A percentile compares a stretch with the other conserved stretches of the same genome.
Conservation (phyloP, 2,113 vertebrate species). For the Nothoprocta pentlandii region DNA sequence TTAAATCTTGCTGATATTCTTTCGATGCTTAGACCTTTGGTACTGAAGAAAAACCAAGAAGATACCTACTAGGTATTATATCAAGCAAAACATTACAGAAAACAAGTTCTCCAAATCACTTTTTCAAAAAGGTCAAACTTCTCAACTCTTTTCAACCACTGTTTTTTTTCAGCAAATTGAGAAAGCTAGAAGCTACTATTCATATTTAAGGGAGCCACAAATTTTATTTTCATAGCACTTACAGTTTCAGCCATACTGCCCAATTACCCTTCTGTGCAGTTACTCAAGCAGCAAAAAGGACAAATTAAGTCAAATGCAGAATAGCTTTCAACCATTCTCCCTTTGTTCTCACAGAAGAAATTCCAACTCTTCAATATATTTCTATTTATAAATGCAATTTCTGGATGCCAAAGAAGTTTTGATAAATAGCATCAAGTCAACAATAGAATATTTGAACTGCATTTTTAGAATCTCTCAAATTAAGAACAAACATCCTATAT, state of each 20-base stretch:
- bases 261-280: neutral
- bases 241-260: neutral
- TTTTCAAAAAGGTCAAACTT: neutral
- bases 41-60: neutral
- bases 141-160: neutral
- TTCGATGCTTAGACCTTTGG: neutral
- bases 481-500: slow-evolving; percentile 25
- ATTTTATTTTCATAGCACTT: neutral
- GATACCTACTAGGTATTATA: neutral
- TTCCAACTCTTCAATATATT: neutral
- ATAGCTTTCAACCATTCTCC: neutral
- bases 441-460: neutral
- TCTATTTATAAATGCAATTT: neutral
- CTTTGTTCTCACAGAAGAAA: neutral
- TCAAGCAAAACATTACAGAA: fast-evolving
- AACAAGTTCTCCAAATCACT: neutral
- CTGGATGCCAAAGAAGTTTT: neutral
- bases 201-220: neutral
- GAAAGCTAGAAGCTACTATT: neutral
- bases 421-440: neutral
- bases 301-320: neutral
- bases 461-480: neutral
- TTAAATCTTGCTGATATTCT: neutral
- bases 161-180: neutral
- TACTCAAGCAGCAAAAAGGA: no score